Evolutionary conservation across 2,113 vertebrate genomes (phyloP), one percentile per base, ranked within the genome.

Genomic region (Psettodes erumei): DNA sequence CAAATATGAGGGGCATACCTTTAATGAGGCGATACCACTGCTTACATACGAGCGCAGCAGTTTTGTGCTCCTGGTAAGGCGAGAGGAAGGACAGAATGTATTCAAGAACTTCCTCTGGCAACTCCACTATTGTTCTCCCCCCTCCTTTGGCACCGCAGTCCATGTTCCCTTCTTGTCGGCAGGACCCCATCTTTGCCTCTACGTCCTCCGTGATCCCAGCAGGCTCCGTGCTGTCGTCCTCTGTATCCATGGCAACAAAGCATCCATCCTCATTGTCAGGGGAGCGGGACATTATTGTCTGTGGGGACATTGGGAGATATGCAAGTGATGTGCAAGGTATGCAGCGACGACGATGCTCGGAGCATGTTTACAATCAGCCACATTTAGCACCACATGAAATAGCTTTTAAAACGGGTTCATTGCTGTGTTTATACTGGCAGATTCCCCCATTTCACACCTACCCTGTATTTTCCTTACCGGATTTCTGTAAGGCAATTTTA

Each of bases 21-120:
- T 99, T 99, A 91, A 99, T 99, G 30, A 99, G 97, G 56, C 98
- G 95, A 81, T 99, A 98, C 98, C 98, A 99, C 92, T 98, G 97
- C 80, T 98, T 99, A 88, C 97, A 99, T 69, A 99, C 98, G 3
- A 99, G 95, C 21, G 98, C 98, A 2, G 98, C 97, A 0, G 95
- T 99, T 90, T 99, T 99, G 93, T 99, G 98, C 88, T 99, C 97
- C 91, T 99, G 98, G 71, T 99, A 99, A 0, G 98, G 98, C 0
- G 97, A 99, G 1, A 99, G 96, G 88, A 99, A 99, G 74, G 98
- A 99, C 71, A 99, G 90, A 88, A 99, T 99, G 56, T 97, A 98
- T 82, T 99, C 98, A 67, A 99, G 86, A 74, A 99, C 97, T 88
- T 99, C 98, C 82, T 99, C 98, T 0, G 98, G 98, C 58, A 99